A percentile compares a stretch with the other conserved stretches of the same genome.
Conservation (phyloP, 2,113 vertebrate genomes). For the Tupaia tana region DNA sequence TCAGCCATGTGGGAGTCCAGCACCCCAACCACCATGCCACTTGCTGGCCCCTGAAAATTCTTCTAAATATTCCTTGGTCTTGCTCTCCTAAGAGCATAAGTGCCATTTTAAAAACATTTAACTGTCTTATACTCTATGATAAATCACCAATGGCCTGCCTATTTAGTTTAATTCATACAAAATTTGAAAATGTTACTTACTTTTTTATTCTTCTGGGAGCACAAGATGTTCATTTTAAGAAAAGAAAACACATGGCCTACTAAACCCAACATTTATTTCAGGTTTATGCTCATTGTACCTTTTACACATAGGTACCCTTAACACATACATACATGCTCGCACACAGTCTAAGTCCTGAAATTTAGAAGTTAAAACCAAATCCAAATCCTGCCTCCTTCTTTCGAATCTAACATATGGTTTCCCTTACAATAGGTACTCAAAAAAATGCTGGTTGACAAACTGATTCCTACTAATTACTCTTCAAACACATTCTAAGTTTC, state of each 20-base stretch:
- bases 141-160: neutral
- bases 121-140: neutral
- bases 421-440: constrained; percentile 36
- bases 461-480: constrained; percentile 70
- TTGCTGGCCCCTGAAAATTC: neutral
- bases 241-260: neutral
- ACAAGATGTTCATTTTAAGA: neutral
- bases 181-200: neutral
- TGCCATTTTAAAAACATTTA: neutral
- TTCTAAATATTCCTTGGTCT: constrained; percentile 17
- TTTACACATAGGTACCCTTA: neutral
- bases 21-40: too few relatives aligned
- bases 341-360: neutral
- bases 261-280: constrained; percentile 55
- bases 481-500: constrained; percentile 61
- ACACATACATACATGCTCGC: neutral
- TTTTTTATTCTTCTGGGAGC: neutral
- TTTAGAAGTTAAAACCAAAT: constrained; percentile 51
- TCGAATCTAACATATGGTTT: constrained; percentile 61
- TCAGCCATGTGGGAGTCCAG: too few relatives aligned
- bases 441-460: constrained; percentile 61
- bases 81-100: constrained; percentile 9
- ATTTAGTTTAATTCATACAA: constrained; percentile 31
- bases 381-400: constrained; percentile 53
- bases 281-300: constrained; percentile 1